These are phyloP conservation scores for Tigriopus japonicus DNA, from an alignment of 1,140 invertebrate genomes.

Conservation along the genomic window DNA sequence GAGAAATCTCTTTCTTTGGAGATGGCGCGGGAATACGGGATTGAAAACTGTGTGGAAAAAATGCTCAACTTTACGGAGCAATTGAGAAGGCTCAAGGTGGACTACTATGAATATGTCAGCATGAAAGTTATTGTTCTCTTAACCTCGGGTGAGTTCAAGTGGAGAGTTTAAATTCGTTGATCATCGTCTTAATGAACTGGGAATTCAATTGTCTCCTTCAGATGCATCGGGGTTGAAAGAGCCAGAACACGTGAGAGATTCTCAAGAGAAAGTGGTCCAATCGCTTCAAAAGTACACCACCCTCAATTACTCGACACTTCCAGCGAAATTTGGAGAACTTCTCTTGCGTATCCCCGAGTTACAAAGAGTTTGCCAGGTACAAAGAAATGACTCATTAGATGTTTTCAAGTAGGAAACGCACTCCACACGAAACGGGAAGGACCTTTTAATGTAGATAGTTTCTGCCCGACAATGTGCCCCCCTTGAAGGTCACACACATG, in stretches of 20 bases:
- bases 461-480: too few relatives aligned
- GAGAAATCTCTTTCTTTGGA: constrained; percentile 18
- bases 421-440: neutral
- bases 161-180: constrained; percentile 35
- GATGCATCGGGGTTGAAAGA: constrained; percentile 80
- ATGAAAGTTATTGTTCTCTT: constrained; percentile 81
- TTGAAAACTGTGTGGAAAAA: constrained; percentile 65
- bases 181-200: too few relatives aligned
- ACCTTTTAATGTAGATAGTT: neutral
- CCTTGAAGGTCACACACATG: too few relatives aligned
- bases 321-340: constrained; percentile 84
- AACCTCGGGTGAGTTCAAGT: constrained; percentile 54
- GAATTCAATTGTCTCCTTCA: constrained; percentile 21
- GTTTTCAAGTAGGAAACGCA: neutral
- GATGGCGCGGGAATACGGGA: constrained; percentile 42
- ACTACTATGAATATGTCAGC: constrained; percentile 88
- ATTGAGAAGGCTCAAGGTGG: constrained; percentile 65
- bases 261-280: constrained; percentile 80
- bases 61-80: constrained; percentile 90
- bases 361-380: constrained; percentile 74
- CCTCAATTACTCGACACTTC: constrained; percentile 71
- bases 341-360: constrained; percentile 79
- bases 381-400: neutral
- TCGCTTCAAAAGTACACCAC: constrained; percentile 78
- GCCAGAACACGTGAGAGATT: constrained; percentile 69